A percentile compares a stretch with the other conserved stretches of the same genome.
Evolutionary conservation across 2,797 vertebrate species (phyloP).

Genomic region (Pseudotriccus pelzelni): DNA sequence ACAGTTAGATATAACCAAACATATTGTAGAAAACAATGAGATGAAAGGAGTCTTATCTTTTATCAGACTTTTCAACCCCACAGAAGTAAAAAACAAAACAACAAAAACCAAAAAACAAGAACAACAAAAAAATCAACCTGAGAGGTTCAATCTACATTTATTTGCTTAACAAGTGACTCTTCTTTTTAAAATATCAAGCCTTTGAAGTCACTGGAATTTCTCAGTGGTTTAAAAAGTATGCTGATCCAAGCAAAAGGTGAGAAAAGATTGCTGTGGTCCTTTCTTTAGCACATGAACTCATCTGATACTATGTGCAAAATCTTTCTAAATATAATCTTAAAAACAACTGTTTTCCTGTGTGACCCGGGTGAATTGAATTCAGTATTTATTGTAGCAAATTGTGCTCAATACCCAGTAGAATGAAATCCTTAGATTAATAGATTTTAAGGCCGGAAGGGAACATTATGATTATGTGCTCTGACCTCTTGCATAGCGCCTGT

Average conservation of each 20-base stretch:
- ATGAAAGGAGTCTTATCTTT: background rate
- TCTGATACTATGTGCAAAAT: background rate
- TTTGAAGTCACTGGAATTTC: background rate
- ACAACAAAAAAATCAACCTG: background rate
- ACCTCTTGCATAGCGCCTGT: background rate
- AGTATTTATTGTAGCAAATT: conserved; percentile 8
- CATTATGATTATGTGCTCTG: conserved; percentile 38
- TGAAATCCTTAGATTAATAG: conserved; percentile 18
- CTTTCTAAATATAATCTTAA: background rate
- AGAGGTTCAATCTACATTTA: background rate
- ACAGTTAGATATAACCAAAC: background rate
- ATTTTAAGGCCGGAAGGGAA: conserved; percentile 1
- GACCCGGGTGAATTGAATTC: background rate
- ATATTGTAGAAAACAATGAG: background rate
- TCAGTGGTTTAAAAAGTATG: background rate
- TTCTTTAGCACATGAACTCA: background rate
- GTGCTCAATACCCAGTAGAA: background rate
- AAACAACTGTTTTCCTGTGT: background rate
- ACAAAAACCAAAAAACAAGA: background rate
- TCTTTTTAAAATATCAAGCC: background rate
- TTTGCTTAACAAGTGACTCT: background rate
- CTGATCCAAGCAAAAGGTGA: background rate
- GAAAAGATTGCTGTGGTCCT: background rate
- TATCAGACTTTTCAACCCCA: background rate
- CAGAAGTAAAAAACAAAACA: background rate